These are phyloP conservation scores for Tenebrio molitor DNA, from an alignment of 1,140 invertebrate genomes.

Conservation along the genomic window DNA sequence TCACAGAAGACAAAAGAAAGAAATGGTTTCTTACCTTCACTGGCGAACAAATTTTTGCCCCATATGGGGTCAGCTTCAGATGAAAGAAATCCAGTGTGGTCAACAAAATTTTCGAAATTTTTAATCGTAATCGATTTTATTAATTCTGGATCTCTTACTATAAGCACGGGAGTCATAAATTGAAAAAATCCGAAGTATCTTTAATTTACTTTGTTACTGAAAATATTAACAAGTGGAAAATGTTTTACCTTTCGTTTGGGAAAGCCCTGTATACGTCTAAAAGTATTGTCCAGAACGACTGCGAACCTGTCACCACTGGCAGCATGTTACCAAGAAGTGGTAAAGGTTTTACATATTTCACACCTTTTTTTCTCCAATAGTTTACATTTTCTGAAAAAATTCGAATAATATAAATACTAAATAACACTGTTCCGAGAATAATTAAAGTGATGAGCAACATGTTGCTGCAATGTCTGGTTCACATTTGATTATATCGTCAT, in stretches of 20 bases:
- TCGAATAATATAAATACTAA: background rate
- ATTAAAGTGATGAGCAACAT: background rate
- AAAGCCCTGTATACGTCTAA: conserved; percentile 30
- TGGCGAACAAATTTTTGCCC: conserved; percentile 65
- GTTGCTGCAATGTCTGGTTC: background rate
- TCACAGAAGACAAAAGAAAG: no score
- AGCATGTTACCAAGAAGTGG: conserved; percentile 44
- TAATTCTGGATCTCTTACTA: conserved; percentile 73
- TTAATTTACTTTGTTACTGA: no score
- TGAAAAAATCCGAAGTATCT: conserved; percentile 69
- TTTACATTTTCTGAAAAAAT: background rate
- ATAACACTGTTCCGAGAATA: no score
- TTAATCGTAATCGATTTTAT: conserved; percentile 61
- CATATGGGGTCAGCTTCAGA: conserved; percentile 70
- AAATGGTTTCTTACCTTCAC: conserved; percentile 22
- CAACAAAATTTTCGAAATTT: conserved; percentile 66
- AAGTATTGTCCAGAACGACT: background rate
- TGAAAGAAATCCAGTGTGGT: conserved; percentile 60
- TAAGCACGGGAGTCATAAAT: conserved; percentile 67
- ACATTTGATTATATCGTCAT: no score
- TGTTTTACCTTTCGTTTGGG: conserved; percentile 48
- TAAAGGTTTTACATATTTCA: conserved; percentile 34
- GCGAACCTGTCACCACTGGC: background rate
- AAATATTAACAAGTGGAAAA: no score
- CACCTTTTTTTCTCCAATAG: conserved; percentile 41